Evolutionary conservation across 2,797 vertebrate genomes (phyloP), one percentile per base, ranked within the genome.

Genomic region (Naso thynnoides): DNA sequence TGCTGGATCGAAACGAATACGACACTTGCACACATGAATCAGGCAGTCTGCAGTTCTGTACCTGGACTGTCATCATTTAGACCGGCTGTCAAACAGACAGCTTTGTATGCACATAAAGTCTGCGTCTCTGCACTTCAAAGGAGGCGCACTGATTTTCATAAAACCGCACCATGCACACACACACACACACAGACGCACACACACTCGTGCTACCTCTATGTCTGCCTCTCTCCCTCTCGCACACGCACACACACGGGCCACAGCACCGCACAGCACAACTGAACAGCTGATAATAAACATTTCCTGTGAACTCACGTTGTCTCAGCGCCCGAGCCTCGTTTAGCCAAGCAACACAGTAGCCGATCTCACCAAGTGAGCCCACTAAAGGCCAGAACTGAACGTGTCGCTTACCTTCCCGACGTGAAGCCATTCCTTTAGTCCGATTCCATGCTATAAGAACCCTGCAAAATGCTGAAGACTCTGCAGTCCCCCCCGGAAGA

Each of bases 361-460:
- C 60, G 67, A 67, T 53, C 48, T 29, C 13, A 60, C 21, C 36
- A 49, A 64, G n/a, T 21, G 53, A 84, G 65, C 64, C 61, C 49
- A 57, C 21, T 58, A 81, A 61, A 92, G 89, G 89, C 90, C 88
- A 87, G 76, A 85, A 73, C 49, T 18, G 80, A 85, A 86, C 81
- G 76, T 75, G 71, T 11, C 77, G 78, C 89, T 90, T 93, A 95
- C 94, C 94, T 94, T 91, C 59, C 79, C 85, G 80, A 89, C 88
- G 86, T 86, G 87, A 61, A 93, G 87, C 91, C 93, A 94, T 94
- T 85, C 87, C 90, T 90, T 85, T 88, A 90, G 90, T 92, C 87
- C 90, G 85, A 89, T 85, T 77, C 92, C 92, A 83, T 84, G 78
- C 83, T 81, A 77, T 61, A 62, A 81, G 77, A 69, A 70, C 74